Evolutionary conservation across 2,888 invertebrate genomes (phyloP).

Genomic region (Bimastos eiseni): DNA sequence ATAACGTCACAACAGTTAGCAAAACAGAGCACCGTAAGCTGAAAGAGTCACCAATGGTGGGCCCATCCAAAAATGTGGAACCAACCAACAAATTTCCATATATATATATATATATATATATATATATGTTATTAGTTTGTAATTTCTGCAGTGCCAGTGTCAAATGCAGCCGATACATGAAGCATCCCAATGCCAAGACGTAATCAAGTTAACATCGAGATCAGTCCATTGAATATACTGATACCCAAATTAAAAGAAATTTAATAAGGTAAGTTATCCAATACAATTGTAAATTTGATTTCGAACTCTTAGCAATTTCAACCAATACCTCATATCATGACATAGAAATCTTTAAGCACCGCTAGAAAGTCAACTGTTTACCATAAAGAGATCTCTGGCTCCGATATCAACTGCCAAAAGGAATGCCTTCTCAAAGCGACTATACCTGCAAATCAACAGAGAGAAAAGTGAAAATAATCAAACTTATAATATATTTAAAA

Average conservation of each 20-base stretch:
- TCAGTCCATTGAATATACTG: not conserved
- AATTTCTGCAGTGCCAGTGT: no score
- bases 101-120: no score
- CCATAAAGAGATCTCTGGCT: slow-evolving; percentile 84
- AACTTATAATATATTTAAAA: not conserved
- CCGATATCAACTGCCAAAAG: slow-evolving; percentile 81
- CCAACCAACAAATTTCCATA: no score
- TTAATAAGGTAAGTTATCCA: not conserved
- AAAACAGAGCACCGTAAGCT: no score
- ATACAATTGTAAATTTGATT: not conserved
- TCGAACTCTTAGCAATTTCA: not conserved
- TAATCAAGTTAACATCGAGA: no score
- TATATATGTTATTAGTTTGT: no score
- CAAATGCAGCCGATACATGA: no score
- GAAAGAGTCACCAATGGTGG: no score
- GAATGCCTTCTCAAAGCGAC: slow-evolving; percentile 75
- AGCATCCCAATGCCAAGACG: no score
- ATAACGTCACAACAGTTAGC: no score
- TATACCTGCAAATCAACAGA: slow-evolving; percentile 51
- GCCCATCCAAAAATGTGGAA: no score
- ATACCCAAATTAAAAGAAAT: not conserved
- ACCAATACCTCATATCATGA: not conserved
- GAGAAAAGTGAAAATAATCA: not conserved
- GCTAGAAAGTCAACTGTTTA: slow-evolving; percentile 61
- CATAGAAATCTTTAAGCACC: not conserved